These are phyloP conservation scores for Lepidocyrtinus sp. DNA, from an alignment of 2,888 invertebrate genomes.

Conservation along the genomic window DNA sequence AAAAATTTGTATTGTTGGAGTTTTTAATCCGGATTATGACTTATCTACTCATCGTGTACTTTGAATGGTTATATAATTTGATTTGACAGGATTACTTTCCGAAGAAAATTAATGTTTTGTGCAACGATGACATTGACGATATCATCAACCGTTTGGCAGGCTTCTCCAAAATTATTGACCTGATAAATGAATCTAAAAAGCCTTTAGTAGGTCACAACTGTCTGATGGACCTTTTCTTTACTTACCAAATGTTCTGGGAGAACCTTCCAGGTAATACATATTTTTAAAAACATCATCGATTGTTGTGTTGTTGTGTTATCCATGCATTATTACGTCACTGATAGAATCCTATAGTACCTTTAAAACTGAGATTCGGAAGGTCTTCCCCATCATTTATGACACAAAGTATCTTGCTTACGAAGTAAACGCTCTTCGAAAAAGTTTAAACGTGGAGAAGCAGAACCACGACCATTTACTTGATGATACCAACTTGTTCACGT, in stretches of 20 bases:
- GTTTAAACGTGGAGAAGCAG: constrained; percentile 28
- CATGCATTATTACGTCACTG: no score
- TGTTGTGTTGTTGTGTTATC: no score
- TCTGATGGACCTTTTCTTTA: constrained; percentile 80
- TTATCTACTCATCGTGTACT: no score
- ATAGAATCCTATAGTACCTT: constrained; percentile 78
- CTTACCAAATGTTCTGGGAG: constrained; percentile 82
- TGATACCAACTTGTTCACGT: constrained; percentile 58
- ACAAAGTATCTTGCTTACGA: constrained; percentile 81
- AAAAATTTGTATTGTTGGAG: background rate
- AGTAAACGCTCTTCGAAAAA: constrained; percentile 72
- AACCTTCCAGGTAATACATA: constrained; percentile 80
- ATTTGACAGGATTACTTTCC: constrained; percentile 51
- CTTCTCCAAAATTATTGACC: constrained; percentile 79
- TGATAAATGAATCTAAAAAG: constrained; percentile 78
- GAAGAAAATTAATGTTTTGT: constrained; percentile 70
- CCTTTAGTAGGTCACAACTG: constrained; percentile 85
- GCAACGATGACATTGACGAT: constrained; percentile 74
- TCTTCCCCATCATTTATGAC: constrained; percentile 82
- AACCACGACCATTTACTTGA: constrained; percentile 39
- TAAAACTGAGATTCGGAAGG: constrained; percentile 77
- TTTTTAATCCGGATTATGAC: background rate
- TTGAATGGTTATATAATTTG: background rate
- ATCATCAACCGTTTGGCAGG: constrained; percentile 76
- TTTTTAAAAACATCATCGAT: no score